Base-by-base conservation (phyloP, 2,113 vertebrate genomes). In the Urocynchramus pylzowi region DNA sequence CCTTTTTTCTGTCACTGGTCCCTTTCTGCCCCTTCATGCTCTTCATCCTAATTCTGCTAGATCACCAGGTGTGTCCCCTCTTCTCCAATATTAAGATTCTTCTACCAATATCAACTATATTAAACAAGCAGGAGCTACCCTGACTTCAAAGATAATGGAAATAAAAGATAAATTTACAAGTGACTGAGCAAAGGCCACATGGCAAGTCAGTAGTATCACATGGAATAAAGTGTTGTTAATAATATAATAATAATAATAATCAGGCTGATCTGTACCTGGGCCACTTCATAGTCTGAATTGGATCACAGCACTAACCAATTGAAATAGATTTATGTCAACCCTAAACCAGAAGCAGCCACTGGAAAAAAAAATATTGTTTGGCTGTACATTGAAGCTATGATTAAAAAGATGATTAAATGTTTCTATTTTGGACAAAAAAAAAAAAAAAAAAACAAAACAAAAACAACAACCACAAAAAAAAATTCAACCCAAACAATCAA, bases 321-420 rank as follows among this genome's bases (percentile, higher is more conserved):
- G 2, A 61, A 96, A 92, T 22, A 88, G 42, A 80, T 67, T 90
- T 77, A 91, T 57, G 50, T 45, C 22, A 9, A 75, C 64, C 28
- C 80, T 86, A 92, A 88, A 96, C 45, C 64, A 93, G 75, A 97
- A 90, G 84, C 70, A 90, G 56, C 6, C 79, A 77, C 87, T 74
- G n/a, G 23, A 52, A 69, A 83, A 84, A 82, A 76, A 47, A 68
- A 45, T 2, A 30, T 39, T 35, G 21, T 73, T 90, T 93, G 90
- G 67, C 79, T 86, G 83, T 61, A 95, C 59, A 80, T 70, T 1
- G 35, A 93, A 91, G 77, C 45, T 27, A 47, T 69, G 67, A 94
- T 92, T 88, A 81, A 95, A 93, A 88, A 70, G 23, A 83, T 90
- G 11, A 91, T 87, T 84, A 84, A 87, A 85, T 91, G 50, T 74